A percentile compares a stretch with the other conserved stretches of the same genome.
Conservation (phyloP, 2,888 invertebrate genomes). For the Trissonchulus sp. region DNA sequence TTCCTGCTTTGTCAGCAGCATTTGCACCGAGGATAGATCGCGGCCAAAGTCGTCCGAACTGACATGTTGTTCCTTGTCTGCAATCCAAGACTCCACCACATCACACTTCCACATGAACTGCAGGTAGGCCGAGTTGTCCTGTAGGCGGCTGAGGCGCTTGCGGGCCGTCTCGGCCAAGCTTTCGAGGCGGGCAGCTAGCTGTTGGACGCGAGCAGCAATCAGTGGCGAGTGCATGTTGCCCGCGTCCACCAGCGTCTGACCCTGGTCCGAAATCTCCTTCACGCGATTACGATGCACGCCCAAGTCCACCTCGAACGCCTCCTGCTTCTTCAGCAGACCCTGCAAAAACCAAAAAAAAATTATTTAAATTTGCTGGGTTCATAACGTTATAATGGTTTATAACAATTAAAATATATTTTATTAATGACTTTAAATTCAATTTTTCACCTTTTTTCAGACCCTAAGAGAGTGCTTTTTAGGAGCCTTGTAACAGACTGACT, state of each 20-base stretch:
- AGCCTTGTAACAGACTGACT: no score
- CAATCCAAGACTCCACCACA: conserved; percentile 98
- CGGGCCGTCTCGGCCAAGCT: conserved; percentile 77
- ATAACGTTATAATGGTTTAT: no score
- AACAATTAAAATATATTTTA: no score
- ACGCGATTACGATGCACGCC: conserved; percentile 90
- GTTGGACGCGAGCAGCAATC: conserved; percentile 75
- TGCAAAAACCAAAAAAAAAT: no score
- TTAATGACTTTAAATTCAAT: no score
- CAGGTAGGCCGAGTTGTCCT: conserved; percentile 95
- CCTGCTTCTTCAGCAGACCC: conserved; percentile 95
- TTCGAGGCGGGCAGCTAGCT: conserved; percentile 61
- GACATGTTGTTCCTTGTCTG: conserved; percentile 96
- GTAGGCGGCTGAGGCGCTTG: conserved; percentile 77
- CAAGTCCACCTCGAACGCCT: conserved; percentile 96
- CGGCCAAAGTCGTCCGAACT: conserved; percentile 94
- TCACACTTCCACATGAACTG: conserved; percentile 99
- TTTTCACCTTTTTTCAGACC: no score
- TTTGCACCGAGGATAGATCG: conserved; percentile 95
- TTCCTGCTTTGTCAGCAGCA: conserved; percentile 88
- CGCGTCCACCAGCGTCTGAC: conserved; percentile 71
- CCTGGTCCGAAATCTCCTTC: conserved; percentile 76
- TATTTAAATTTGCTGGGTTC: no score
- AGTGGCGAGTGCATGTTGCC: conserved; percentile 90
- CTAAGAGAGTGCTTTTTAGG: no score